Percentiles rank a stretch among this genome's conserved stretches.
Evolutionary conservation across 2,797 vertebrate genomes (phyloP).

Genomic region (Neoniphon sammara): DNA sequence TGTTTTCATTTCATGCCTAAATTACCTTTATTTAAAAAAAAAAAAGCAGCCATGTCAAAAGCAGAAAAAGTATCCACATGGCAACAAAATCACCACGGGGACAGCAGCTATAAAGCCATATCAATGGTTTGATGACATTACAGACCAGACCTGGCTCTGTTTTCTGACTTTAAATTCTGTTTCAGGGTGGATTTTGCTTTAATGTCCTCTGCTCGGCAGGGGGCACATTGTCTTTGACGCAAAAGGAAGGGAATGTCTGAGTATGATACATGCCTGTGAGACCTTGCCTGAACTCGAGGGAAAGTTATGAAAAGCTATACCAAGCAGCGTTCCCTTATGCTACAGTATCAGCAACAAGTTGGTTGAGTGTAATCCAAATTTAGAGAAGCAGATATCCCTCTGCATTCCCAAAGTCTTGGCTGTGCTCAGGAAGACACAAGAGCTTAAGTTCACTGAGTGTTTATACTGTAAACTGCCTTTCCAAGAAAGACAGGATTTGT

Average conservation of each 20-base stretch:
- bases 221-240: conserved; percentile 50
- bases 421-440: conserved; percentile 32
- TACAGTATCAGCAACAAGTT: conserved; percentile 22
- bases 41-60: neutral
- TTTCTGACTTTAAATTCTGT: conserved; percentile 1
- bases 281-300: conserved; percentile 14
- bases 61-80: neutral
- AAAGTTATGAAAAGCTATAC: conserved; percentile 7
- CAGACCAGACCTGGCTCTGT: neutral
- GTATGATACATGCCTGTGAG: conserved; percentile 15
- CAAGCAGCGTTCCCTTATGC: conserved; percentile 23
- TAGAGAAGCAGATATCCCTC: conserved; percentile 35
- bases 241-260: conserved; percentile 56
- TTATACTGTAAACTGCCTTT: conserved; percentile 76
- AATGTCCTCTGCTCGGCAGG: conserved; percentile 32
- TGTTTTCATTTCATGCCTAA: no score
- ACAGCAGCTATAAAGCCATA: neutral
- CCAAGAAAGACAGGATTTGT: conserved; percentile 77
- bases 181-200: conserved; percentile 13
- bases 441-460: conserved; percentile 73
- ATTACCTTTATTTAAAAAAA: no score
- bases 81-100: neutral
- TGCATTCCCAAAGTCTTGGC: conserved; percentile 25
- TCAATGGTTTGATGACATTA: neutral
- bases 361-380: conserved; percentile 34